Evolutionary conservation across 2,888 invertebrate species (phyloP).

Genomic region (Meghimatium bilineatum): DNA sequence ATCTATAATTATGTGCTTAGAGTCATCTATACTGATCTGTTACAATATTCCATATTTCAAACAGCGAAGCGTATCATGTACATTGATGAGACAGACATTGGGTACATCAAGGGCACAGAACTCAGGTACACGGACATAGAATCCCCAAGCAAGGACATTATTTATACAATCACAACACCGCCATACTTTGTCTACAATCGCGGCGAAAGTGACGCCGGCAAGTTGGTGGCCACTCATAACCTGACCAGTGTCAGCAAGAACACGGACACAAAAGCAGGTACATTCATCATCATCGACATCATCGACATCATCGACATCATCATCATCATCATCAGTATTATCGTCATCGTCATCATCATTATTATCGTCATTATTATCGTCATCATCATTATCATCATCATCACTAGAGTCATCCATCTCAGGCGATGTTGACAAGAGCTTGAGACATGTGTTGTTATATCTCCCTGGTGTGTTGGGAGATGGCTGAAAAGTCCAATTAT

Average conservation of each 20-base stretch:
- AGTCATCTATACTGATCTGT: no score
- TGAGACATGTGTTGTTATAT: no score
- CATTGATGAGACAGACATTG: constrained; percentile 72
- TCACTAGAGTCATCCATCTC: no score
- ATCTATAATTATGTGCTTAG: no score
- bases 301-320: no score
- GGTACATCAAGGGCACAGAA: constrained; percentile 69
- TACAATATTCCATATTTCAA: background rate
- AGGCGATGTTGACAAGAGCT: no score
- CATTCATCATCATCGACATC: background rate
- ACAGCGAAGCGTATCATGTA: constrained; percentile 66
- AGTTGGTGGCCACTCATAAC: constrained; percentile 71
- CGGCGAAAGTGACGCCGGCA: constrained; percentile 74
- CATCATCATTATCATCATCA: no score
- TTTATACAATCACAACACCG: constrained; percentile 71
- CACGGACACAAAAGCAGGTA: constrained; percentile 60
- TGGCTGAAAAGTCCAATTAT: no score
- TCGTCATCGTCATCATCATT: no score
- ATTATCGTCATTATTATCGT: no score
- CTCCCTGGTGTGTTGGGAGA: no score
- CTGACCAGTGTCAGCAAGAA: constrained; percentile 65
- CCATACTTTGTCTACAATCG: constrained; percentile 75
- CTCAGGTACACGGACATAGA: constrained; percentile 74
- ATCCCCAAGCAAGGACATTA: constrained; percentile 63
- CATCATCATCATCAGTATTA: no score